These are phyloP conservation scores for Heliothis subflexa DNA, from an alignment of 1,140 invertebrate genomes.

Conservation along the genomic window DNA sequence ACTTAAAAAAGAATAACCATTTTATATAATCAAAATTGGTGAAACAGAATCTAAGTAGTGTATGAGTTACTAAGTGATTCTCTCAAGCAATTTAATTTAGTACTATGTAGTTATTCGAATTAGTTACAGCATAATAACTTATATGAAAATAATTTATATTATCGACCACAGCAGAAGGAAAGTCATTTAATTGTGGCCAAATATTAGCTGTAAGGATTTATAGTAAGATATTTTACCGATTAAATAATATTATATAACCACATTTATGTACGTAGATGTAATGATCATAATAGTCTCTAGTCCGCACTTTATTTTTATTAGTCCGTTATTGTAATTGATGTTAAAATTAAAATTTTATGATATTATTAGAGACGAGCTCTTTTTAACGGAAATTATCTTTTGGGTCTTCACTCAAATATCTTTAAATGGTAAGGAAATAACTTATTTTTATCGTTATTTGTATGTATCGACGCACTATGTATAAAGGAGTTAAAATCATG, in stretches of 20 bases:
- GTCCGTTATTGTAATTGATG: neutral
- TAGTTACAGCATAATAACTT: constrained; percentile 28
- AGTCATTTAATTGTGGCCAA: constrained; percentile 51
- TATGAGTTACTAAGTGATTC: constrained; percentile 33
- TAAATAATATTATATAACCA: constrained; percentile 42
- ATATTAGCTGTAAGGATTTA: constrained; percentile 38
- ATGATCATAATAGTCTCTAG: constrained; percentile 52
- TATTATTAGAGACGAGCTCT: neutral
- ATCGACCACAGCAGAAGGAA: constrained; percentile 46
- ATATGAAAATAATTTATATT: constrained; percentile 27
- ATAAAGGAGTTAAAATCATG: constrained; percentile 16
- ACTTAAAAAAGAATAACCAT: neutral
- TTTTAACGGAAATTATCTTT: neutral
- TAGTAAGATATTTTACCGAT: constrained; percentile 41
- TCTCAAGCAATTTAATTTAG: constrained; percentile 37
- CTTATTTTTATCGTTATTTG: constrained; percentile 14
- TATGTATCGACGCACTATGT: constrained; percentile 26
- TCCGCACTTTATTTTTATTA: constrained; percentile 42
- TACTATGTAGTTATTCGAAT: constrained; percentile 26
- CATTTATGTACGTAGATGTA: constrained; percentile 46
- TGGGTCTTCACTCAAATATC: neutral
- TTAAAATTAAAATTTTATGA: neutral
- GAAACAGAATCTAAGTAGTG: constrained; percentile 19
- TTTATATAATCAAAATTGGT: neutral
- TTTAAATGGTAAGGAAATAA: constrained; percentile 5